Percentiles rank a stretch among this genome's conserved stretches.
phyloP scores from a whole-genome alignment of 2,888 invertebrate genomes.

The Cosmopolites sordidus region DNA sequence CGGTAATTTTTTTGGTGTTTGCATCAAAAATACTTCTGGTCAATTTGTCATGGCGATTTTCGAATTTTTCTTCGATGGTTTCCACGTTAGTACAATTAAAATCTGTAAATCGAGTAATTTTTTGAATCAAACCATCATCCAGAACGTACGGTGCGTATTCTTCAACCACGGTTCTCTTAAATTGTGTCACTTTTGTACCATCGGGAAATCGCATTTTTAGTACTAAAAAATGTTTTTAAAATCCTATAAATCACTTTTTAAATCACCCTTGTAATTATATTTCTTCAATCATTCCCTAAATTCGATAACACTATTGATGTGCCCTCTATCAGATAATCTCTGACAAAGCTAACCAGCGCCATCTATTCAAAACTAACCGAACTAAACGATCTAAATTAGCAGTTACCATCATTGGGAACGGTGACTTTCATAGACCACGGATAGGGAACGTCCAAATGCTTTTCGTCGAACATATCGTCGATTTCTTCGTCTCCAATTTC shows the following conservation, averaged over 20 bases:
- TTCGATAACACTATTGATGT: no score
- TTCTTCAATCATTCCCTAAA: no score
- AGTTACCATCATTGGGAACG: slow-evolving; percentile 52
- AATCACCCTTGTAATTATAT: no score
- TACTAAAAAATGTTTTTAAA: slow-evolving; percentile 26
- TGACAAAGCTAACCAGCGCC: no score
- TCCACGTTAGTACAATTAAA: slow-evolving; percentile 52
- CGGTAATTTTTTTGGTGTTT: slow-evolving; percentile 52
- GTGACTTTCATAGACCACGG: slow-evolving; percentile 70
- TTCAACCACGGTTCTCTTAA: slow-evolving; percentile 71
- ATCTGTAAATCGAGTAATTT: slow-evolving; percentile 59
- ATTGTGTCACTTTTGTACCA: slow-evolving; percentile 62
- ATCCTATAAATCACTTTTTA: no score
- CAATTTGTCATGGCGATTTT: slow-evolving; percentile 64
- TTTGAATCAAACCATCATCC: slow-evolving; percentile 65
- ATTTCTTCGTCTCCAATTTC: slow-evolving; percentile 53
- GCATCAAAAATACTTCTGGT: slow-evolving; percentile 53
- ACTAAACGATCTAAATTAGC: no score
- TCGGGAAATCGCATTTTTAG: slow-evolving; percentile 64
- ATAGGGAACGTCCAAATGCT: slow-evolving; percentile 71
- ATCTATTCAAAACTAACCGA: no score
- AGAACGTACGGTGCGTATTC: slow-evolving; percentile 74
- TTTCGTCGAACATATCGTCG: slow-evolving; percentile 55
- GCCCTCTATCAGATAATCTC: no score
- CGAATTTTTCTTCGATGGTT: slow-evolving; percentile 58